Conservation (phyloP, 2,113 vertebrate species). For the Rhinogobius similis region DNA sequence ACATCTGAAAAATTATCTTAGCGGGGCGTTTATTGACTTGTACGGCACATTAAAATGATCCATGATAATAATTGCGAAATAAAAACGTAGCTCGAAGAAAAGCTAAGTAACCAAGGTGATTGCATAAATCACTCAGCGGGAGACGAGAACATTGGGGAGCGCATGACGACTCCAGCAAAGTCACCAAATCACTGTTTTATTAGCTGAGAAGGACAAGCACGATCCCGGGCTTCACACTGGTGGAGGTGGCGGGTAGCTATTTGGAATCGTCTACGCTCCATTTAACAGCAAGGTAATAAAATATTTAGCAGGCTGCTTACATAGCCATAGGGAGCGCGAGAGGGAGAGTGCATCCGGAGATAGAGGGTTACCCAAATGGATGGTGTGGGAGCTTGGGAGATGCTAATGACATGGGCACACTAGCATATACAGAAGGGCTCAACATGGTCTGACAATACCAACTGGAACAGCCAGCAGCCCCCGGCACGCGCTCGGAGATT, state of each 20-base stretch:
- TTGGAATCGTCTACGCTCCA: constrained; percentile 58
- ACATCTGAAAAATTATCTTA: constrained; percentile 44
- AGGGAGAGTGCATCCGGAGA: constrained; percentile 18
- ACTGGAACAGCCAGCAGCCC: constrained; percentile 41
- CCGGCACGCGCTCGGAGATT: constrained; percentile 33
- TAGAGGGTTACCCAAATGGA: constrained; percentile 59
- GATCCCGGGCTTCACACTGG: constrained; percentile 37
- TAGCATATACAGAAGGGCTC: constrained; percentile 53
- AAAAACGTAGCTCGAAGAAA: constrained; percentile 21
- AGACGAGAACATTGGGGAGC: constrained; percentile 15
- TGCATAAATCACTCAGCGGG: constrained; percentile 44
- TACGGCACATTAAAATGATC: constrained; percentile 51
- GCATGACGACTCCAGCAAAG: constrained; percentile 27
- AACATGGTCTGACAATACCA: constrained; percentile 52
- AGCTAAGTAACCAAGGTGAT: constrained; percentile 30
- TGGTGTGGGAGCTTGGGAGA: constrained; percentile 63
- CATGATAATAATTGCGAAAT: constrained; percentile 23
- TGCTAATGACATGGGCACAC: constrained; percentile 67
- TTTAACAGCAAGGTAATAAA: constrained; percentile 71
- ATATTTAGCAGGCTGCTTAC: constrained; percentile 77
- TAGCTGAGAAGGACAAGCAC: constrained; percentile 33
- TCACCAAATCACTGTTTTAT: constrained; percentile 27
- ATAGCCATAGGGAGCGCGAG: constrained; percentile 54
- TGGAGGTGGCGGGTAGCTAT: constrained; percentile 54
- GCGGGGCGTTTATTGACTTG: constrained; percentile 36